Base-by-base conservation (phyloP, 2,113 vertebrate genomes). In the Archocentrus centrarchus region DNA sequence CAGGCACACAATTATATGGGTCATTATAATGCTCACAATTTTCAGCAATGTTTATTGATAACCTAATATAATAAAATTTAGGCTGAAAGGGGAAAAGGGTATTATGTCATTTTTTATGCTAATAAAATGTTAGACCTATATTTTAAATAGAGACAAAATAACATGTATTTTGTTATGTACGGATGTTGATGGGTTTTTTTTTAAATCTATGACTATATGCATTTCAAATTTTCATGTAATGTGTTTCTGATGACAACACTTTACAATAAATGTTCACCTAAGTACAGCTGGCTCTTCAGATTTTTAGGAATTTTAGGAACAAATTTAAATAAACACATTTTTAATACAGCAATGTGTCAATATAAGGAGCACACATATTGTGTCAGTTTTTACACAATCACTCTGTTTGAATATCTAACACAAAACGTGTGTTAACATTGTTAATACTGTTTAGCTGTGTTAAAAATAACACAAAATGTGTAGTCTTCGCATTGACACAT, bases 51-150 rank as follows among this genome's bases (percentile, higher is more conserved):
- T 68, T 68, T 50, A 41, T 50, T 68, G 3, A 50, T 50, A 30
- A 30, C 3, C 22, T 30, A 47, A 4, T 15, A 30, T 68, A 0
- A 27, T 68, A 6, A 30, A 47, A 68, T 68, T 27, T 27, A 68
- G 44, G 39, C 39, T 27, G 17, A 17, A 3, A n/a, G n/a, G 13
- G 20, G 18, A n/a, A 1, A 0, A 3, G 2, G 7, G 15, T 17
- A 35, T 41, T 1, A 66, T 15, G 9, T 64, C 24, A 9, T 66
- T 44, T 0, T 35, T 35, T 14, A 66, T 44, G 63, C 13, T 44
- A 66, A 44, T 44, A 17, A 66, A 66, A 44, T 44, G n/a, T 66
- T 17, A 44, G 39, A 24, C 0, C 4, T 0, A 0, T 10, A 24
- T 2, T 66, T 66, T 27, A 44, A 66, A 44, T 44, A 1, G 8